These are phyloP conservation scores for Corvus moneduloides DNA, from an alignment of 2,113 vertebrate species.

Conservation along the genomic window DNA sequence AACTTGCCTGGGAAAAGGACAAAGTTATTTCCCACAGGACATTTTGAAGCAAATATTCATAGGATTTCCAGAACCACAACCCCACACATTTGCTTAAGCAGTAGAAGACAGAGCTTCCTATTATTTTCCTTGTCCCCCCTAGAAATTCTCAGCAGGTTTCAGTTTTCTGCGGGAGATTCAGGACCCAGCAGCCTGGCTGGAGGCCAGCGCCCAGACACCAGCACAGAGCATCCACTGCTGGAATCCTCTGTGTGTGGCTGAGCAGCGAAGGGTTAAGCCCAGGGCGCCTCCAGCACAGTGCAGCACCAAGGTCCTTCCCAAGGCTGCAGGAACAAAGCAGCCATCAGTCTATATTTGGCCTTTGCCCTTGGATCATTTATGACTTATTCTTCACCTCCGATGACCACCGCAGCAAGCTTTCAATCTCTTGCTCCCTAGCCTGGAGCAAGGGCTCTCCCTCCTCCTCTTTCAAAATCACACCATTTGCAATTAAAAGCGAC, in stretches of 20 bases:
- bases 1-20: not conserved
- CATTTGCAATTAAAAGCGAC: constrained; percentile 60
- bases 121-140: not conserved
- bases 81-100: not conserved
- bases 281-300: not conserved
- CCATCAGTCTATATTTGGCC: constrained; percentile 80
- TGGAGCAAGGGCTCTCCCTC: constrained; percentile 46
- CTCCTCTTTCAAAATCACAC: constrained; percentile 28
- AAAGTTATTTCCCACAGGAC: not conserved
- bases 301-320: constrained; percentile 69
- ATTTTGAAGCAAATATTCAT: not conserved
- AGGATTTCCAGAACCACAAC: not conserved
- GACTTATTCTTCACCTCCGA: constrained; percentile 77
- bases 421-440: constrained; percentile 68
- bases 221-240: not conserved
- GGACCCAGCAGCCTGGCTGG: not conserved
- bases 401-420: constrained; percentile 70
- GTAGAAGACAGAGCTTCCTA: not conserved
- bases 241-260: not conserved
- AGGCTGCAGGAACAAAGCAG: constrained; percentile 72
- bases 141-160: not conserved
- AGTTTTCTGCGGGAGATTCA: not conserved
- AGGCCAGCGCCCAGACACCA: not conserved
- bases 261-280: constrained; percentile 73
- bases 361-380: constrained; percentile 76